Evolutionary conservation across 1,140 invertebrate genomes (phyloP).

Genomic region (Notospermus geniculatus): DNA sequence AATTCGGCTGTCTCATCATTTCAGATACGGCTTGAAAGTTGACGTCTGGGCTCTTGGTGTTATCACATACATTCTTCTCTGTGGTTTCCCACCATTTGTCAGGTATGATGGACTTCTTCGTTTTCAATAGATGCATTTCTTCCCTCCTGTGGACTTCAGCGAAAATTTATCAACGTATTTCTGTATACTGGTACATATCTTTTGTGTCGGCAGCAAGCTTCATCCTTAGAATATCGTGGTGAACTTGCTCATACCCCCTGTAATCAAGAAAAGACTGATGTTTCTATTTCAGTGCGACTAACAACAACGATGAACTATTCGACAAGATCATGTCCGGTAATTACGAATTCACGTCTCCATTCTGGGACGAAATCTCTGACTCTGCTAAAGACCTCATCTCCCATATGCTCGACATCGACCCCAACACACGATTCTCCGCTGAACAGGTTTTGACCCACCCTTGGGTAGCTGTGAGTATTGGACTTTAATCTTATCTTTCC

Average conservation of each 20-base stretch:
- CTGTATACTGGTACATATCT: background rate
- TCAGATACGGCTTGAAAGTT: conserved; percentile 69
- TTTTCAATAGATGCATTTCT: background rate
- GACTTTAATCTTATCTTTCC: too few species aligned
- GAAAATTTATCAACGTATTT: conserved; percentile 1
- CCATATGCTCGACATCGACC: conserved; percentile 86
- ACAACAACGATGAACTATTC: conserved; percentile 84
- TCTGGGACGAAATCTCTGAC: conserved; percentile 89
- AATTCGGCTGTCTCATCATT: conserved; percentile 18
- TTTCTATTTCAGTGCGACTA: conserved; percentile 33
- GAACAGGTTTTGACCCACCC: conserved; percentile 89
- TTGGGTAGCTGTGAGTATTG: conserved; percentile 70
- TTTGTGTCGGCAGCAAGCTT: background rate
- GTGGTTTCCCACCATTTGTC: conserved; percentile 85
- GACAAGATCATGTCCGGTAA: conserved; percentile 87
- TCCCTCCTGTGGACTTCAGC: background rate
- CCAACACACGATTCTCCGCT: conserved; percentile 83
- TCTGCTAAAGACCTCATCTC: conserved; percentile 64
- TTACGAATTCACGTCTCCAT: conserved; percentile 88
- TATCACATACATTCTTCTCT: conserved; percentile 92
- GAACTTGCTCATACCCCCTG: too few species aligned
- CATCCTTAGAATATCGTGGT: background rate
- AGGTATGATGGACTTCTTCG: conserved; percentile 32
- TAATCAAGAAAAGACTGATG: background rate
- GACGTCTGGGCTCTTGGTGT: conserved; percentile 98